Base-by-base conservation (phyloP, 2,797 vertebrate genomes). In the Hafferia zeledoni region DNA sequence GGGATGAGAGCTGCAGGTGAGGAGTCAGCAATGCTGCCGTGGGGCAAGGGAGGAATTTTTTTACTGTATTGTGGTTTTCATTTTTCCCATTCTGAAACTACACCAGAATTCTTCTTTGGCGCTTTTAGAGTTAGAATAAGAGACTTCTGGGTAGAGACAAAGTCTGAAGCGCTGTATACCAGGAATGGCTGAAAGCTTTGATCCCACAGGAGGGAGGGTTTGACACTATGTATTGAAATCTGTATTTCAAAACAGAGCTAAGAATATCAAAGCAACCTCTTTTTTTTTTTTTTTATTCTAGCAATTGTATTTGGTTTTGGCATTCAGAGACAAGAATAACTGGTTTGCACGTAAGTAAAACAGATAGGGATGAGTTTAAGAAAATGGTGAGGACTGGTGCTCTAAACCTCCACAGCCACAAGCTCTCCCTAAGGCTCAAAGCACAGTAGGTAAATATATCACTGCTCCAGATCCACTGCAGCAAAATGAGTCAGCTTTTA, bases 401-500 rank as follows among this genome's bases (percentile, higher is more conserved):
- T 70, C 60, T n/a, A 17, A 88, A 20, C 27, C 35, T 68, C 41
- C 59, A 17, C 55, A 74, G 44, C 31, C 37, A 12, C 22, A 4
- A 10, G n/a, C 64, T 67, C 30, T 55, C 28, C 10, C n/a, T 35
- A 10, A 33, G 2, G 65, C 61, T 31, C 41, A 28, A 17, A 85
- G 82, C 71, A 23, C 56, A 76, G 87, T 82, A 89, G 89, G 89
- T 80, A 39, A 87, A 91, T 59, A 5, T 46, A 69, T 53, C 27
- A 5, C 33, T 61, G 78, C 68, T 86, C 43, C 71, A 57, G 78
- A 74, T 43, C 79, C 47, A 71, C 71, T 23, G 84, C n/a, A 92
- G 83, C 75, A 37, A 87, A 70, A 39, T 94, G 94, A 96, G 78
- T 95, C 92, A 94, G 92, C 93, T 89, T 89, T 87, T 74, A 52